Conservation (phyloP, 2,113 vertebrate species). For the Saimiri boliviensis region DNA sequence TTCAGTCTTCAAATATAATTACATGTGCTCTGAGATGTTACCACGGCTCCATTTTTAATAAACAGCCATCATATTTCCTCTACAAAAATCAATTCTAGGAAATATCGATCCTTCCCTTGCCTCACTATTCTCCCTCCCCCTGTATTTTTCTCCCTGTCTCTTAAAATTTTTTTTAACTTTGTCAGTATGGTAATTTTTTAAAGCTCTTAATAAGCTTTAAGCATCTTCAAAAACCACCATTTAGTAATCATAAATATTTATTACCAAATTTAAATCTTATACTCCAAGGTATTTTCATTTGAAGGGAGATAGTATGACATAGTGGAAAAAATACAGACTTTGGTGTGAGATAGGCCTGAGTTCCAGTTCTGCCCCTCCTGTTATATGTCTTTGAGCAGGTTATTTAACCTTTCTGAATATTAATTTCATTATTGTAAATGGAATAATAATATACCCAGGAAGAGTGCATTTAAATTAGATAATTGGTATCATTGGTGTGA, state of each 20-base stretch:
- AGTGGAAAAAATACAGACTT: background rate
- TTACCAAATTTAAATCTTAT: slow-evolving; percentile 16
- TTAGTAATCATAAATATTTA: background rate
- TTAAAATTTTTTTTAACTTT: background rate
- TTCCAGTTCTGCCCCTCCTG: background rate
- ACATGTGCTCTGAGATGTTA: slow-evolving; percentile 33
- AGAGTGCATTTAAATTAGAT: background rate
- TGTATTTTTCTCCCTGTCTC: slow-evolving; percentile 25
- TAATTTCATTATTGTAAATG: background rate
- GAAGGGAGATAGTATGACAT: background rate
- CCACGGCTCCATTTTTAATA: slow-evolving; percentile 61
- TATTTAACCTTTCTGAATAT: background rate
- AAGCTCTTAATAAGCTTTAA: slow-evolving; percentile 25
- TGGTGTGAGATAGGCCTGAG: background rate
- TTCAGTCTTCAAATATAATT: slow-evolving; percentile 62
- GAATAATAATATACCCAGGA: background rate
- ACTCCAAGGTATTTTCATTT: background rate
- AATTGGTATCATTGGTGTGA: background rate
- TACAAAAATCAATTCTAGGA: slow-evolving; percentile 58
- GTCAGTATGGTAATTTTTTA: background rate
- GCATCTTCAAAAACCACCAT: background rate
- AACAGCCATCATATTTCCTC: slow-evolving; percentile 61
- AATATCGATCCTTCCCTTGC: slow-evolving; percentile 38
- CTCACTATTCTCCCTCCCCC: background rate
- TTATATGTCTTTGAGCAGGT: background rate